Evolutionary conservation across 2,888 invertebrate species (phyloP).

Genomic region (Eretmocerus hayati): DNA sequence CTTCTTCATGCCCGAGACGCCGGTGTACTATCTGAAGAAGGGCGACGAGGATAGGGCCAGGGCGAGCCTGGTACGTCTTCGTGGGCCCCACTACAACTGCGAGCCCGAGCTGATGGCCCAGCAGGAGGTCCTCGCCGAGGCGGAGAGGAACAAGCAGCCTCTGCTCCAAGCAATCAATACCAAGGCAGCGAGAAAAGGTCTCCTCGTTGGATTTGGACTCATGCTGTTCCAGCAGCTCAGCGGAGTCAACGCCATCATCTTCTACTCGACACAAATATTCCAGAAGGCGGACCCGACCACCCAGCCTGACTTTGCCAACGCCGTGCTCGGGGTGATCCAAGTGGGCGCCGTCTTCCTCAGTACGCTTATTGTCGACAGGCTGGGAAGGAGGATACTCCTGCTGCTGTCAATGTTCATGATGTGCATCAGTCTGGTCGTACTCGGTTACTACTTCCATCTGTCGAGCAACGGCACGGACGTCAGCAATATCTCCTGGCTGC

Average conservation of each 20-base stretch:
- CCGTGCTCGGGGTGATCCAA: slow-evolving; percentile 79
- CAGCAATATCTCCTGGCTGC: slow-evolving; percentile 62
- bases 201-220: slow-evolving; percentile 66
- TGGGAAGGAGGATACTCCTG: slow-evolving; percentile 72
- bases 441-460: slow-evolving; percentile 65
- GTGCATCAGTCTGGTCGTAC: slow-evolving; percentile 61
- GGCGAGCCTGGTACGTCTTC: slow-evolving; percentile 61
- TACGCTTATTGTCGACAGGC: slow-evolving; percentile 69
- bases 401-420: slow-evolving; percentile 64
- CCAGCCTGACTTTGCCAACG: slow-evolving; percentile 58
- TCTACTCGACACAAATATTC: slow-evolving; percentile 73
- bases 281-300: slow-evolving; percentile 56
- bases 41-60: slow-evolving; percentile 60
- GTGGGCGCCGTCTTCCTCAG: slow-evolving; percentile 68
- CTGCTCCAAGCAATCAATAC: slow-evolving; percentile 54
- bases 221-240: slow-evolving; percentile 88
- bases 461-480: slow-evolving; percentile 43
- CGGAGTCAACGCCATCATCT: slow-evolving; percentile 77
- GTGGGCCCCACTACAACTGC: slow-evolving; percentile 66
- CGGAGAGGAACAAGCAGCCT: slow-evolving; percentile 52
- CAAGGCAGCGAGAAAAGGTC: slow-evolving; percentile 59
- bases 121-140: slow-evolving; percentile 52
- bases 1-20: slow-evolving; percentile 83
- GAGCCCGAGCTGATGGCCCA: slow-evolving; percentile 59
- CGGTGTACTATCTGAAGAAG: slow-evolving; percentile 63